These are phyloP conservation scores for Daktulosphaira vitifoliae DNA, from an alignment of 1,140 invertebrate genomes.

Conservation along the genomic window DNA sequence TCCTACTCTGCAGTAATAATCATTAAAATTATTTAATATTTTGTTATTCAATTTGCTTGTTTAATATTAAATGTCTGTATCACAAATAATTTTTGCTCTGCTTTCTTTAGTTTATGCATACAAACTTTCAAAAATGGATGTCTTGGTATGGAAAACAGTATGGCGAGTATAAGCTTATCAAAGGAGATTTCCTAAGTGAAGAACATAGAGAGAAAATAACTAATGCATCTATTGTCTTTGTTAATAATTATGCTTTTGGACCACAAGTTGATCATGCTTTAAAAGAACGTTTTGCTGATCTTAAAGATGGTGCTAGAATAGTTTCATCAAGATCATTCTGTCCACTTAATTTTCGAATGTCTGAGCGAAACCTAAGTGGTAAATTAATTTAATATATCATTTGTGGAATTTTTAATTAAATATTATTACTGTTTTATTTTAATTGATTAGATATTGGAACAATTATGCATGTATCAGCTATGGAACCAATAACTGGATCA, in stretches of 20 bases:
- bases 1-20: slow-evolving; percentile 73
- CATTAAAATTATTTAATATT: background rate
- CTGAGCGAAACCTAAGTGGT: slow-evolving; percentile 75
- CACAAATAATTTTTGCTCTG: background rate
- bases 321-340: slow-evolving; percentile 99
- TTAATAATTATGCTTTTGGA: slow-evolving; percentile 98
- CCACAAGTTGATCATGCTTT: slow-evolving; percentile 93
- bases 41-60: too few relatives aligned
- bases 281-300: slow-evolving; percentile 90
- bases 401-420: background rate
- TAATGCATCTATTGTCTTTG: slow-evolving; percentile 87
- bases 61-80: slow-evolving; percentile 29
- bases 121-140: slow-evolving; percentile 87
- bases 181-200: slow-evolving; percentile 87
- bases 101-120: slow-evolving; percentile 72
- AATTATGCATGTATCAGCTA: slow-evolving; percentile 95
- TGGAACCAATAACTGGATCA: slow-evolving; percentile 86
- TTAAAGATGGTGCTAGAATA: slow-evolving; percentile 90
- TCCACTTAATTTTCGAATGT: slow-evolving; percentile 94
- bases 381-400: slow-evolving; percentile 40
- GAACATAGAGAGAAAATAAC: slow-evolving; percentile 88
- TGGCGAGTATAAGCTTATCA: slow-evolving; percentile 82
- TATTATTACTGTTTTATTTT: background rate
- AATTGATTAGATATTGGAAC: slow-evolving; percentile 80
- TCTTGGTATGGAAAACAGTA: slow-evolving; percentile 92